Evolutionary conservation across 1,140 invertebrate genomes (phyloP).

Genomic region (Homarus americanus): DNA sequence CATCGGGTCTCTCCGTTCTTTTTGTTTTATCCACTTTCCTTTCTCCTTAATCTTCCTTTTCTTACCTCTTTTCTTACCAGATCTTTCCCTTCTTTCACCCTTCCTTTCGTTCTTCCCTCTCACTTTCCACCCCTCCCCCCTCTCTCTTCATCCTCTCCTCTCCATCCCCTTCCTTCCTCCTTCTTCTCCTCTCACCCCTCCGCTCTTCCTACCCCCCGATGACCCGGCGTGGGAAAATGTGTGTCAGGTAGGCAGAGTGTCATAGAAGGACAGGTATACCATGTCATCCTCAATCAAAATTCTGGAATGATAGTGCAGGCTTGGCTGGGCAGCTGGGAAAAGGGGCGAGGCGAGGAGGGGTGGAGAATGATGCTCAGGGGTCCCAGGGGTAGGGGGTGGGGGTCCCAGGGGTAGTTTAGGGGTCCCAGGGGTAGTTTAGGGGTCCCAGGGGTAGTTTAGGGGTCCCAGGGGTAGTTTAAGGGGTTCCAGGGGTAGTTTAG

Average conservation of each 20-base stretch:
- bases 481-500: too few species aligned
- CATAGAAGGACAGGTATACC: constrained; percentile 51
- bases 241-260: constrained; percentile 23
- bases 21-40: not conserved
- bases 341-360: not conserved
- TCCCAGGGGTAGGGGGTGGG: too few species aligned
- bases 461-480: too few species aligned
- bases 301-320: constrained; percentile 62
- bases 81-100: not conserved
- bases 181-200: not conserved
- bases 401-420: too few species aligned
- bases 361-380: too few species aligned
- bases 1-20: too few species aligned
- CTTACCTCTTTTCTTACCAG: not conserved
- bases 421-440: too few species aligned
- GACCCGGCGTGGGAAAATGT: constrained; percentile 42
- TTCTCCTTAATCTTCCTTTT: not conserved
- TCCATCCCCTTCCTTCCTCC: not conserved
- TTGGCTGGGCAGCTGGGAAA: constrained; percentile 43
- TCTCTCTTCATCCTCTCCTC: not conserved
- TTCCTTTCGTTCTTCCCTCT: not conserved
- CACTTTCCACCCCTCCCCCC: not conserved
- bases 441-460: too few species aligned
- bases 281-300: constrained; percentile 65
- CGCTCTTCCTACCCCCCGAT: not conserved